These are phyloP conservation scores for Perithous albicinctus DNA, from an alignment of 2,888 invertebrate genomes.

Conservation along the genomic window DNA sequence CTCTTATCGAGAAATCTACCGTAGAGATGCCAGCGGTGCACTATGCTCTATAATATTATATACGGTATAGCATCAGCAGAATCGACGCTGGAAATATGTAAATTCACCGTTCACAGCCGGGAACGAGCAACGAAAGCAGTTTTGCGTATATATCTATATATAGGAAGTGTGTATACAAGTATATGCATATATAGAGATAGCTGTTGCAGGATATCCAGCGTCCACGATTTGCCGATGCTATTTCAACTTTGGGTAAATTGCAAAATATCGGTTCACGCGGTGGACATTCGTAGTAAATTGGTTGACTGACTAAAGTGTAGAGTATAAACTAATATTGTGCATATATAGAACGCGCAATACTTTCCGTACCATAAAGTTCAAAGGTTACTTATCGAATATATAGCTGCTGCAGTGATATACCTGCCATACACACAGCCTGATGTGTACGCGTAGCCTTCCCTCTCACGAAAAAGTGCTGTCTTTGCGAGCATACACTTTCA, in stretches of 20 bases:
- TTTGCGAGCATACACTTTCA: neutral
- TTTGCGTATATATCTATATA: constrained; percentile 21
- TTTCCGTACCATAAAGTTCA: constrained; percentile 58
- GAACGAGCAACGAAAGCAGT: constrained; percentile 51
- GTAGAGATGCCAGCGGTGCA: constrained; percentile 36
- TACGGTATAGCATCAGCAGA: constrained; percentile 46
- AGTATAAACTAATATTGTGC: constrained; percentile 28
- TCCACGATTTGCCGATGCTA: constrained; percentile 58
- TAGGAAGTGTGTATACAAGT: neutral
- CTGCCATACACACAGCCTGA: constrained; percentile 21
- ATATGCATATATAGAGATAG: constrained; percentile 3
- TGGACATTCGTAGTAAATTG: constrained; percentile 61
- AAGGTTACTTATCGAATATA: constrained; percentile 52
- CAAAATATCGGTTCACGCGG: constrained; percentile 62
- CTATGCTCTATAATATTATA: constrained; percentile 10
- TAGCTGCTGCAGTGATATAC: constrained; percentile 39
- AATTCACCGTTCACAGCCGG: constrained; percentile 46
- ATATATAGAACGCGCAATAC: constrained; percentile 56
- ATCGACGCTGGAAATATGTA: constrained; percentile 60
- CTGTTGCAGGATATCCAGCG: constrained; percentile 32
- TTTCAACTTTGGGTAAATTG: constrained; percentile 64
- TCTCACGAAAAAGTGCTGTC: no score
- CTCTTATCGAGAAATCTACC: constrained; percentile 52
- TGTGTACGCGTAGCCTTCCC: constrained; percentile 20
- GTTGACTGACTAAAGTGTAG: constrained; percentile 46